Evolutionary conservation across 2,888 invertebrate genomes (phyloP).

Genomic region (Epistrophella euchroma): DNA sequence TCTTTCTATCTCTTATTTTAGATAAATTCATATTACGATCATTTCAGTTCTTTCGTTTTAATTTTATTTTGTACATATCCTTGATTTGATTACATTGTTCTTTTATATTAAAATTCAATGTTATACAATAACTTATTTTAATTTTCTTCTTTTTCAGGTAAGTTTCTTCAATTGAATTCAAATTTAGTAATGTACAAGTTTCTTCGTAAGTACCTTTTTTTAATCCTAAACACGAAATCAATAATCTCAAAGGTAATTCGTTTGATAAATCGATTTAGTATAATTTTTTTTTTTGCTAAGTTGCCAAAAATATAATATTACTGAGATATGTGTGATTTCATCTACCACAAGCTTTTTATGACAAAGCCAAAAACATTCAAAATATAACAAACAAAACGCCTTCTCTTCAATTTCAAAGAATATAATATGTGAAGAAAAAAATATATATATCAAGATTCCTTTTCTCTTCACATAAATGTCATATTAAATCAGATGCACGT

Average conservation of each 20-base stretch:
- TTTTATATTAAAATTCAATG: too few relatives aligned
- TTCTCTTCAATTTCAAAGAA: constrained; percentile 24
- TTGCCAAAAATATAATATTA: background rate
- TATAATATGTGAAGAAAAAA: background rate
- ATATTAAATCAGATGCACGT: constrained; percentile 64
- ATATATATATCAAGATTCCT: constrained; percentile 2
- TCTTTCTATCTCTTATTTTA: too few relatives aligned
- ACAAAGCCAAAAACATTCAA: background rate
- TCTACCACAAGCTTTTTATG: background rate
- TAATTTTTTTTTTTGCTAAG: background rate
- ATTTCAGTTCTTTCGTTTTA: too few relatives aligned
- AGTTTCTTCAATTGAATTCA: background rate
- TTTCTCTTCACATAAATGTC: constrained; percentile 41
- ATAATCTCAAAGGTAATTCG: background rate
- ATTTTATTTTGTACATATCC: too few relatives aligned
- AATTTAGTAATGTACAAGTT: too few relatives aligned
- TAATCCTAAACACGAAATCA: too few relatives aligned
- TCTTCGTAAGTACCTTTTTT: too few relatives aligned
- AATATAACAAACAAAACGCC: background rate
- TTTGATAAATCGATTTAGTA: background rate
- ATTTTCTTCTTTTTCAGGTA: background rate
- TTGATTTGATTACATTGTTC: too few relatives aligned
- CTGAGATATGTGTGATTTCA: background rate
- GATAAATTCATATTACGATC: too few relatives aligned
- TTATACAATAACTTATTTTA: too few relatives aligned